Evolutionary conservation across 2,113 vertebrate species (phyloP).

Genomic region (Atherinomorus stipes): DNA sequence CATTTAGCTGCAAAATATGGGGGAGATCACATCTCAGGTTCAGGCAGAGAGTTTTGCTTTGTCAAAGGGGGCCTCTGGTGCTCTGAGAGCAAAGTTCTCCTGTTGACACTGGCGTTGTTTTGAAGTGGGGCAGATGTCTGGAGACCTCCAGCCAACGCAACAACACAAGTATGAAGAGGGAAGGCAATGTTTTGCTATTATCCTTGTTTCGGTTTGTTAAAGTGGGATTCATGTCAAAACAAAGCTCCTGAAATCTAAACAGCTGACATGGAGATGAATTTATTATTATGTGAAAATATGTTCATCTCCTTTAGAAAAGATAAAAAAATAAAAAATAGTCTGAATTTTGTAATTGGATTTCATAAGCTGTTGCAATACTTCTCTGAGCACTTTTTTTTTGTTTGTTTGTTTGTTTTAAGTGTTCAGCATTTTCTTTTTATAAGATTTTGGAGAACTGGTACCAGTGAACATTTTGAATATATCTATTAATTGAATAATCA

Average conservation of each 20-base stretch:
- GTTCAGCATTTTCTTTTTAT: no score
- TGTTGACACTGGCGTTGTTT: slow-evolving; percentile 26
- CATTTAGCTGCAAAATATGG: no score
- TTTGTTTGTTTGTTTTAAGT: no score
- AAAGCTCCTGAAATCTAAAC: background rate
- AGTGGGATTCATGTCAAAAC: background rate
- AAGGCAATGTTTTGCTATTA: background rate
- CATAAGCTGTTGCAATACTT: no score
- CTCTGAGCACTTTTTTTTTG: background rate
- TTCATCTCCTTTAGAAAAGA: no score
- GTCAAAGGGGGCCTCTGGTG: background rate
- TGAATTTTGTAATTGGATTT: no score
- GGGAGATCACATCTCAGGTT: background rate
- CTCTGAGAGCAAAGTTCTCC: slow-evolving; percentile 10
- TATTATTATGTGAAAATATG: no score
- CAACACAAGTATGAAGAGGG: background rate
- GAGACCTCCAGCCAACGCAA: no score
- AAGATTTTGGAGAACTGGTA: no score
- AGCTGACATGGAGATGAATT: background rate
- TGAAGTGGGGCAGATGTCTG: background rate
- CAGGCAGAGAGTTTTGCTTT: background rate
- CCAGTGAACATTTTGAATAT: no score
- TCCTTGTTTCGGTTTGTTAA: background rate
- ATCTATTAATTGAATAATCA: no score
- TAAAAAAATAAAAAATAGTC: no score